These are phyloP conservation scores for Cheumatopsyche charites DNA, from an alignment of 1,140 invertebrate species.

Conservation along the genomic window DNA sequence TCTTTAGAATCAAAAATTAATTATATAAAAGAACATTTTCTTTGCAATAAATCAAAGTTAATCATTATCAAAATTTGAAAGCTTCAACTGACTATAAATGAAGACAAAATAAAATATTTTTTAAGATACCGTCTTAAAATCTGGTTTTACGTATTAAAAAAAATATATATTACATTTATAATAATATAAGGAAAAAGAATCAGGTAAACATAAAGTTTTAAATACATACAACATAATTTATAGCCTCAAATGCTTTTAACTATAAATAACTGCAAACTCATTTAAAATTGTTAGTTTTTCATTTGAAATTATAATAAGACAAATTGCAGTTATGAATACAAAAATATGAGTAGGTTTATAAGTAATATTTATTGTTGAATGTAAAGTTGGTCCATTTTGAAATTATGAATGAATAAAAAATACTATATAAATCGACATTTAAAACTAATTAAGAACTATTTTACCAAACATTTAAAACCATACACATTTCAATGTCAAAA, in stretches of 20 bases:
- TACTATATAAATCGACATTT: not conserved
- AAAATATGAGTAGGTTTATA: not conserved
- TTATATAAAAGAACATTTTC: too few species aligned
- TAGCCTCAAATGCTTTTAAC: constrained; percentile 20
- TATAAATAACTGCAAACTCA: too few species aligned
- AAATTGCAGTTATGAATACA: not conserved
- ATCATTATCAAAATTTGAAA: too few species aligned
- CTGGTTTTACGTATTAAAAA: not conserved
- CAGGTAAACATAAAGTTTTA: not conserved
- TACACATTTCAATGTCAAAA: constrained; percentile 33
- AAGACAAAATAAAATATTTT: too few species aligned
- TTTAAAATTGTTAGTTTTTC: not conserved
- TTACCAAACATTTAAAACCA: not conserved
- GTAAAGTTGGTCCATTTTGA: constrained; percentile 19
- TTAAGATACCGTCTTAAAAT: too few species aligned
- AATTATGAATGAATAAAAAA: constrained; percentile 7
- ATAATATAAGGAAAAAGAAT: not conserved
- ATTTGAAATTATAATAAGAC: not conserved
- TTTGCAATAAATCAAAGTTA: too few species aligned
- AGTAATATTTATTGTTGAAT: not conserved
- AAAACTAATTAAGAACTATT: constrained; percentile 9
- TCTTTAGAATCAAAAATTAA: too few species aligned
- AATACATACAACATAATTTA: constrained; percentile 13
- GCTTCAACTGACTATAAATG: too few species aligned
- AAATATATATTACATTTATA: not conserved